Conservation (phyloP, 2,113 vertebrate genomes). For the Pituophis catenifer region DNA sequence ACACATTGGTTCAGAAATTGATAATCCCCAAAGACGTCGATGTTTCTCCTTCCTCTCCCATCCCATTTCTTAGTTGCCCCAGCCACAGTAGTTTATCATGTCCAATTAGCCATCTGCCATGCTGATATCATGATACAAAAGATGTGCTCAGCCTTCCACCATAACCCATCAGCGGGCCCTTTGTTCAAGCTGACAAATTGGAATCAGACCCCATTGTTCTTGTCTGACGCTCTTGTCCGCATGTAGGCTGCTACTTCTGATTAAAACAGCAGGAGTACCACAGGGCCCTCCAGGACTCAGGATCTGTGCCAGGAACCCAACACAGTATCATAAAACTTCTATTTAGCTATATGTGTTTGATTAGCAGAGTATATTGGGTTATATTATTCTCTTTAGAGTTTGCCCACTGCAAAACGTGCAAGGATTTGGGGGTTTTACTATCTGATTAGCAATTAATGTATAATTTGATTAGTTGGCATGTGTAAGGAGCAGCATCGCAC, state of each 20-base stretch:
- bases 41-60: conserved; percentile 60
- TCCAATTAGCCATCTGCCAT: conserved; percentile 90
- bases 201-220: conserved; percentile 70
- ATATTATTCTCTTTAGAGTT: neutral
- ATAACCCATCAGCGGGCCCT: conserved; percentile 56
- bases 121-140: conserved; percentile 54
- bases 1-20: conserved; percentile 58
- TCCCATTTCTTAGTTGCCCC: conserved; percentile 50
- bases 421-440: neutral
- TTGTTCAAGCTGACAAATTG: conserved; percentile 70
- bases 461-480: neutral
- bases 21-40: conserved; percentile 72
- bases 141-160: conserved; percentile 39
- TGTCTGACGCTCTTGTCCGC: conserved; percentile 46
- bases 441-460: neutral
- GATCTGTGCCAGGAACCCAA: conserved; percentile 38
- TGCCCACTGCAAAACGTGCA: fast-evolving
- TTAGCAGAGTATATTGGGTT: conserved; percentile 9
- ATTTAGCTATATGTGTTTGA: neutral
- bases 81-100: conserved; percentile 73
- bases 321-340: neutral
- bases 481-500: neutral
- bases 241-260: conserved; percentile 61
- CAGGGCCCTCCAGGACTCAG: conserved; percentile 45
- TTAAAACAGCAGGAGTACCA: conserved; percentile 56